Base-by-base conservation (phyloP, 2,113 vertebrate genomes). In the Leuciscus idus region DNA sequence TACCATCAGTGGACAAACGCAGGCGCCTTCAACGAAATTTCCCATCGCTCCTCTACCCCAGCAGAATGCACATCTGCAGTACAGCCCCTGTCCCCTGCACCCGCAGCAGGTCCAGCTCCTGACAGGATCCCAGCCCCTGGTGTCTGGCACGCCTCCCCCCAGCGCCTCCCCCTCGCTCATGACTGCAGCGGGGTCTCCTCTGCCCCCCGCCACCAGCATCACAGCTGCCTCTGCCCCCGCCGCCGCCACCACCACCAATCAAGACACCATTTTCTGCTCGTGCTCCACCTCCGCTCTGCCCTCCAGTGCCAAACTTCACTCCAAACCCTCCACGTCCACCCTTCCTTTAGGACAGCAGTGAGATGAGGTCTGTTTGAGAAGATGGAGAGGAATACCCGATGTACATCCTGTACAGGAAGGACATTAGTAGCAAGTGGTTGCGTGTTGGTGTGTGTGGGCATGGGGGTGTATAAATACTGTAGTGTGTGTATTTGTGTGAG, bases 221-320 rank as follows among this genome's bases (percentile, higher is more conserved):
- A 66, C 87, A 84, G 4, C 87, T 88, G 82, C 80, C 92, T 76
- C 87, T 86, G 81, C 79, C 90, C 19, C 89, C 59, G 39, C 87
- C 52, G 5, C 74, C 10, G n/a, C n/a, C n/a, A n/a, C 87, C 26
- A 36, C 76, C 4, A n/a, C 78, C 50, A 52, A 33, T 76, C 68
- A 52, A 36, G 48, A 73, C 23, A 4, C 66, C 2, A 13, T 83
- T 33, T 91, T 92, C 88, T 92, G 89, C 87, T 91, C 93, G 50
- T 92, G 90, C 55, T 94, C 92, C 83, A 87, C 91, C 89, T 92
- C 94, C 91, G 90, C 91, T 93, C 83, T 93, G 88, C 92, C 93
- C 92, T 89, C 94, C 87, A 92, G 92, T 94, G 93, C 93, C 93
- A 95, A 94, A 93, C 93, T 93, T 90, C 93, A 92, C 86, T 88